Evolutionary conservation across 2,888 invertebrate species (phyloP).

Genomic region (Patella caerulea): DNA sequence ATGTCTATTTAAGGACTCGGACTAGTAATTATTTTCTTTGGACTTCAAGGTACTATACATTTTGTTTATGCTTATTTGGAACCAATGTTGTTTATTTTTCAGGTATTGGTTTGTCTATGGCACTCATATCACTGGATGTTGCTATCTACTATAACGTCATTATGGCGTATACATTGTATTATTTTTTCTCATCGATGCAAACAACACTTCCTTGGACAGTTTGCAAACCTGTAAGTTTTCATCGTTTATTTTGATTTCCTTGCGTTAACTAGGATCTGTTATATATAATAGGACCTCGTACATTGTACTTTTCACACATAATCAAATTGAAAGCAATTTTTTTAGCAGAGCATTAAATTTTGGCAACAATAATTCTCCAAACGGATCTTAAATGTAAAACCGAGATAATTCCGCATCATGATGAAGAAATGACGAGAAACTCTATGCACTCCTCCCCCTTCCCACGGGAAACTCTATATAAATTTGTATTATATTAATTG

Average conservation of each 20-base stretch:
- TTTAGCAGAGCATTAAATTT: not conserved
- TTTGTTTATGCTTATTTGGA: too few species aligned
- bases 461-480: too few species aligned
- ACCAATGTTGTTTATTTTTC: constrained; percentile 13
- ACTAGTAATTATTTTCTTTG: too few species aligned
- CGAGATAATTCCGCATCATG: too few species aligned
- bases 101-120: constrained; percentile 93
- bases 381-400: not conserved
- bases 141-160: constrained; percentile 97
- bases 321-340: too few species aligned
- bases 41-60: too few species aligned
- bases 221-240: constrained; percentile 78
- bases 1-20: too few species aligned
- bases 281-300: too few species aligned
- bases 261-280: not conserved
- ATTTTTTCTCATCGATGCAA: constrained; percentile 92
- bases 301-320: too few species aligned
- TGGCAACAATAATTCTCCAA: not conserved
- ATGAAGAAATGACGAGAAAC: not conserved
- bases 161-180: constrained; percentile 96
- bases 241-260: not conserved
- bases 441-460: too few species aligned
- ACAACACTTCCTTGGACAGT: constrained; percentile 86
- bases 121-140: constrained; percentile 92
- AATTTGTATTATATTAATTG: too few species aligned